Evolutionary conservation across 2,888 invertebrate genomes (phyloP), one percentile per base, ranked within the genome.

Genomic region (Spodoptera exigua): DNA sequence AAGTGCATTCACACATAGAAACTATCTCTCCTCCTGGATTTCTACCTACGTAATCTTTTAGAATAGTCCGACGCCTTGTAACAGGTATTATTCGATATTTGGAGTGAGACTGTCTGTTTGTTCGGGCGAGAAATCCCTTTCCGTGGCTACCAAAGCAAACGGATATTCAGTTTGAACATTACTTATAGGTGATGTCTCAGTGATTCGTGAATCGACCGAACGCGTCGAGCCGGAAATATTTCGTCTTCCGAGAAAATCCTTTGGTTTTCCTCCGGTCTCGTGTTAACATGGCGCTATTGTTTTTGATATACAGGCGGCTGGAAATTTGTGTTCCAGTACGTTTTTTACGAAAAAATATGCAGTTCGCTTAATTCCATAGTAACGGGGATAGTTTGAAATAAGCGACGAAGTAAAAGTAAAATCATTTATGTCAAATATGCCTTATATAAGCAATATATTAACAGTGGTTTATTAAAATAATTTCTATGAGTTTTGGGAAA

Each of bases 91-190:
- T 83, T 74, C 76, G 75, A 70, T 67, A 74, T 76, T 67, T 72
- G 67, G 61, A 72, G 74, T 61, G 65, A 56, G 57, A 78, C 73
- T 57, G 76, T 67, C 51, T 88, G 79, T 91, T 90, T 90, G 81
- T 79, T 86, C 87, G 80, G 78, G 80, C 86, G 84, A 75, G 80
- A 81, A 78, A 84, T 82, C 84, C 83, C 81, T 79, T 76, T 76
- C 73, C 64, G 64, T 82, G 86, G 78, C 78, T 84, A 81, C 83
- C 66, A 77, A 79, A 85, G 84, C 86, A 85, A 85, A 88, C 84
- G 80, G 81, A 82, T 79, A 84, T 75, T 77, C 79, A 82, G 82
- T 85, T 83, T 75, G 82, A 78, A 81, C 77, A 71, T 78, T 76
- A 77, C 76, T 76, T 80, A 82, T 79, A 72, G 83, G 79, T 73